Evolutionary conservation across 2,113 vertebrate species (phyloP).

Genomic region (Geothlypis trichas): DNA sequence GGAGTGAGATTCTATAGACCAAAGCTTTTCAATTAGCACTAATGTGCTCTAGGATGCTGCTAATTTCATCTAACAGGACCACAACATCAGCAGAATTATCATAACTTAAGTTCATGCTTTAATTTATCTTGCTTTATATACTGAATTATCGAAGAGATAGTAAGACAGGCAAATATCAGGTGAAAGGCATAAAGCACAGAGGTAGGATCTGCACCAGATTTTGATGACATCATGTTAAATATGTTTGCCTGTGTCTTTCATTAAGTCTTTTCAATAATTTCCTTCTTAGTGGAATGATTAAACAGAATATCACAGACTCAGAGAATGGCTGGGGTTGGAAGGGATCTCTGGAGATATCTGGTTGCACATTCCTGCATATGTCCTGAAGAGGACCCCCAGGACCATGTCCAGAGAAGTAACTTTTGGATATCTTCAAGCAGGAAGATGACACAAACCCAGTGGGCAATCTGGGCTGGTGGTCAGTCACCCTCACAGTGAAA

Average conservation of each 20-base stretch:
- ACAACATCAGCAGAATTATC: not conserved
- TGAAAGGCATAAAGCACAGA: not conserved
- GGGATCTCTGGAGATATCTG: not conserved
- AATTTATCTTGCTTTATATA: not conserved
- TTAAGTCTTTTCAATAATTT: not conserved
- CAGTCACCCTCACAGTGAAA: not conserved
- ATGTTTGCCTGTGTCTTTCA: not conserved
- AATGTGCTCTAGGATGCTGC: not conserved
- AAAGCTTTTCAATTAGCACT: not conserved
- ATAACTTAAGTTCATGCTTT: not conserved
- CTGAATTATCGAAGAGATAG: not conserved
- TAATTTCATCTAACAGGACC: not conserved
- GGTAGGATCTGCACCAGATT: not conserved
- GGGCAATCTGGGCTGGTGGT: not conserved
- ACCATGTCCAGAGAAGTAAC: not conserved
- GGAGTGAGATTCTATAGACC: not conserved
- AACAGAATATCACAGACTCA: not conserved
- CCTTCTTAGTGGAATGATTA: not conserved
- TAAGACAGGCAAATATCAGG: not conserved
- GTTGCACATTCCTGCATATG: not conserved
- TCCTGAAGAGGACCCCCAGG: not conserved
- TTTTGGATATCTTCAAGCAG: not conserved
- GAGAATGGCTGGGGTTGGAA: not conserved
- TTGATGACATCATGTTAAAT: not conserved
- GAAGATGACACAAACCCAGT: not conserved